These are phyloP conservation scores for Aphidoletes aphidimyza DNA, from an alignment of 2,888 invertebrate species.

Conservation along the genomic window DNA sequence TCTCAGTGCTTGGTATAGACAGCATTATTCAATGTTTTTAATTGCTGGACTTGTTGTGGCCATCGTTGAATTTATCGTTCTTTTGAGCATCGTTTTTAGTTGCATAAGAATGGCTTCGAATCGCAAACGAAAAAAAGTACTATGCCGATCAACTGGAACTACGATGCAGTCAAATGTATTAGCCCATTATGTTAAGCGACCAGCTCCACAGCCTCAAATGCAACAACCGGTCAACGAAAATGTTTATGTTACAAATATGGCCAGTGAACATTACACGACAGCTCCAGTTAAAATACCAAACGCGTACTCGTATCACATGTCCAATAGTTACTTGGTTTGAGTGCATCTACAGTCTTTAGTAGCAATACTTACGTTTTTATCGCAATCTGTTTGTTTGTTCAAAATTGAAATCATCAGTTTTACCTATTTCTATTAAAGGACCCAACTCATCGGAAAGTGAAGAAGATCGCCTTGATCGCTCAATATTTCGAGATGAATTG, in stretches of 20 bases:
- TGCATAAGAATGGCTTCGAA: constrained; percentile 71
- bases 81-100: constrained; percentile 77
- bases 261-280: too few species aligned
- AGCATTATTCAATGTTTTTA: constrained; percentile 78
- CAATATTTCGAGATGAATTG: too few species aligned
- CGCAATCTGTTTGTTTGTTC: too few species aligned
- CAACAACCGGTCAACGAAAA: not conserved
- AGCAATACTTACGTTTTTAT: not conserved
- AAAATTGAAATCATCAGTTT: not conserved
- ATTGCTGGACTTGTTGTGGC: constrained; percentile 74
- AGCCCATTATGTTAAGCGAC: not conserved
- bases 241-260: too few species aligned
- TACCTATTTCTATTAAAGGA: too few species aligned
- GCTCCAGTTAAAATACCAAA: too few species aligned
- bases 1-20: constrained; percentile 80
- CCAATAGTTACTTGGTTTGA: too few species aligned
- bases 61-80: constrained; percentile 77
- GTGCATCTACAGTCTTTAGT: too few species aligned
- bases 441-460: too few species aligned
- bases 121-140: not conserved
- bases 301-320: too few species aligned
- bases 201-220: not conserved
- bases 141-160: not conserved
- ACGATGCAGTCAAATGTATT: not conserved
- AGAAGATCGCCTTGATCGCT: too few species aligned